phyloP scores from a whole-genome alignment of 2,797 vertebrate genomes.

The Dendrocincla fuliginosa region DNA sequence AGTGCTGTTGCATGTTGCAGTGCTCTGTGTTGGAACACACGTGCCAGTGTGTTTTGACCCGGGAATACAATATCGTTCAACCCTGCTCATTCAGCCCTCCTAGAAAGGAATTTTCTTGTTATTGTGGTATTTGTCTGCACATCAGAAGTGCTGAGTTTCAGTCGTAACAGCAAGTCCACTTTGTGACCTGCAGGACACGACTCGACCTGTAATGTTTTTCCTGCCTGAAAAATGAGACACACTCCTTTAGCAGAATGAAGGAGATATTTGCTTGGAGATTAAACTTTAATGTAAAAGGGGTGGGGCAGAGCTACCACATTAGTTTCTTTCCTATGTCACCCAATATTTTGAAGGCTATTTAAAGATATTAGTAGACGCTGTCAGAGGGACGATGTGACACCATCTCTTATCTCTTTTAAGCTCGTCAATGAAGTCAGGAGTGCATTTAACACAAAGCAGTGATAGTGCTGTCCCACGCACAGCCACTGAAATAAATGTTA shows the following conservation, averaged over 20 bases:
- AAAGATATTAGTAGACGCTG: not conserved
- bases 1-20: not conserved
- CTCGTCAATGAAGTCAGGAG: not conserved
- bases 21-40: not conserved
- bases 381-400: not conserved
- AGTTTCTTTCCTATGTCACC: not conserved
- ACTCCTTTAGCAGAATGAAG: not conserved
- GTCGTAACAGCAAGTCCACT: not conserved
- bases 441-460: not conserved
- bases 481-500: not conserved
- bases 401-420: not conserved
- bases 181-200: not conserved
- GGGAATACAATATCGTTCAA: not conserved
- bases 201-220: not conserved
- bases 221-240: not conserved
- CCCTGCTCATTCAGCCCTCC: not conserved
- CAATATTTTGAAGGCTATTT: not conserved
- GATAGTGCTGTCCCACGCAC: not conserved
- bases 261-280: not conserved
- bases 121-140: not conserved
- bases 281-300: not conserved
- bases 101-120: not conserved
- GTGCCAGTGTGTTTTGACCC: not conserved
- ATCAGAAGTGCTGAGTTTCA: not conserved
- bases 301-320: not conserved